Evolutionary conservation across 2,888 invertebrate genomes (phyloP), one percentile per base, ranked within the genome.

Genomic region (Tipula lateralis): DNA sequence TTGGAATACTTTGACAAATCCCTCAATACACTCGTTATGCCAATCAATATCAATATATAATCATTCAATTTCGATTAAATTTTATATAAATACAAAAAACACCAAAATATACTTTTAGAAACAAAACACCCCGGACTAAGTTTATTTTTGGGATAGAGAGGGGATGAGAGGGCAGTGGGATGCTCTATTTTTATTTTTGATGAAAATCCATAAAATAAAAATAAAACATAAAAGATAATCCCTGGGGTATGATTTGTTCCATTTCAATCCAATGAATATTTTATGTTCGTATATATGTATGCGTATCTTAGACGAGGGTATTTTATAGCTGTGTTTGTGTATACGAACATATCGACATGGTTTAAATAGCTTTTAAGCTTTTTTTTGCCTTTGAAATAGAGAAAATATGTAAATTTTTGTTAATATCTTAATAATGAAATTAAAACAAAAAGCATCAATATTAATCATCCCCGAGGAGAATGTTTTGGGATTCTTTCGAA

Each of bases 201-300:
- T 83, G 32, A n/a, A 83, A 32, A 83, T 83, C n/a, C 24, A 83
- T 83, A 83, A 30, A 83, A 83, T 34, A 34, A 83, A 66, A 66
- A 66, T 9, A 12, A 66, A 24, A 66, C 24, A 66, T 66, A 66
- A 66, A 66, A 66, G 66, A 66, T 66, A 66, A 66, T 66, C 66
- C 66, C 66, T 9, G 66, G 66, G 66, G 66, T 66, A 66, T 66
- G 66, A 66, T 66, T 66, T 66, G 66, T 66, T 66, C 66, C 66
- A 66, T 66, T 66, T 66, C 24, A 66, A 66, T 24, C 24, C 66
- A 24, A 66, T 19, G 24, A 19, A 66, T 66, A 24, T 66, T 50
- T 24, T 66, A 24, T 66, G 44, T 44, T 7, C 13, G 16, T 66
- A 66, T 9, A n/a, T n/a, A n/a, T n/a, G n/a, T n/a, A n/a, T n/a